These are phyloP conservation scores for Microctenopoma stevenorrisi DNA, from an alignment of 2,797 vertebrate genomes.

Conservation along the genomic window DNA sequence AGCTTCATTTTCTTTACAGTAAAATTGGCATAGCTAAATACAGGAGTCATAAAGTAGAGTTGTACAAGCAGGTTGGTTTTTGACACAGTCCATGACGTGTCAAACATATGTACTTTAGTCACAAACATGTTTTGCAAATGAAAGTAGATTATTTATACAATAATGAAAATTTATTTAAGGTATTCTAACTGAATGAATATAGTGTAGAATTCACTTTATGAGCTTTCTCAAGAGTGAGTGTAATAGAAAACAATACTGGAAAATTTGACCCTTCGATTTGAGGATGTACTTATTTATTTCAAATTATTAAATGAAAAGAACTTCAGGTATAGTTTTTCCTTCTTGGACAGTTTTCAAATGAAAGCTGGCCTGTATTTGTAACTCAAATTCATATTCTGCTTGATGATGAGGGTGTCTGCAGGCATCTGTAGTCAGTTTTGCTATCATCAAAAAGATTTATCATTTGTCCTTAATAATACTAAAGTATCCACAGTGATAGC, in stretches of 20 bases:
- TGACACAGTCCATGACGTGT: slow-evolving; percentile 8
- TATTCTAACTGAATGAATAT: no score
- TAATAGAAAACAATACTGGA: no score
- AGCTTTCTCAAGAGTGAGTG: no score
- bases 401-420: slow-evolving; percentile 37
- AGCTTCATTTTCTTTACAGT: neutral
- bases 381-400: slow-evolving; percentile 47
- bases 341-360: slow-evolving; percentile 32
- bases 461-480: slow-evolving; percentile 44
- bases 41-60: neutral
- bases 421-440: slow-evolving; percentile 25
- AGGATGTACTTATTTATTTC: neutral
- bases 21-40: slow-evolving; percentile 10
- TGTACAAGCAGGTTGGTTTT: slow-evolving; percentile 1
- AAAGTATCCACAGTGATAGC: slow-evolving; percentile 24
- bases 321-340: neutral
- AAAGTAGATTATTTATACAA: neutral
- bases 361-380: slow-evolving; percentile 37
- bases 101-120: neutral
- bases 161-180: no score
- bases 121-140: neutral
- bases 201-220: no score
- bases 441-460: slow-evolving; percentile 27
- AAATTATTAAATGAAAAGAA: slow-evolving; percentile 23
- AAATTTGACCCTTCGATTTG: neutral